Conservation (phyloP, 35 echinoderm and acorn worm species). For the Heliocidaris tuberculata region DNA sequence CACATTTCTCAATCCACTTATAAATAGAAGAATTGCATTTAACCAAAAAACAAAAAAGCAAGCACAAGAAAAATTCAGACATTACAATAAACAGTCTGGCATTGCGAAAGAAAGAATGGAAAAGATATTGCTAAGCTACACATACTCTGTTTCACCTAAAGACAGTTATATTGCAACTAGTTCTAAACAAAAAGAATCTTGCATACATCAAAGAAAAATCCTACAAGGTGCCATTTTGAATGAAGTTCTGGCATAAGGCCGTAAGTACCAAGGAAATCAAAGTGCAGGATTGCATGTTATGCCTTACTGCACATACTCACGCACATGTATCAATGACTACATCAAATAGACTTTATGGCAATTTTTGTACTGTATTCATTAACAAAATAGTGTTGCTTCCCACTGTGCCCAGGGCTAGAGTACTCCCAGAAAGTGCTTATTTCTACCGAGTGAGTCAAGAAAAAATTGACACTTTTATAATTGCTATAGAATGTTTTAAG, state of each 20-base stretch:
- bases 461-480: too few relatives aligned
- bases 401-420: too few relatives aligned
- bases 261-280: background rate
- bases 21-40: constrained; percentile 37
- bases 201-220: background rate
- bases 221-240: background rate
- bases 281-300: background rate
- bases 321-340: too few relatives aligned
- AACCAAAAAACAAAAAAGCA: constrained; percentile 1
- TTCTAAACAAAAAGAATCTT: background rate
- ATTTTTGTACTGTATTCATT: background rate
- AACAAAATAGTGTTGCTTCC: background rate
- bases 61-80: constrained; percentile 5
- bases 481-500: too few relatives aligned
- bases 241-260: background rate
- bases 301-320: too few relatives aligned
- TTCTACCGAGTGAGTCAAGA: too few relatives aligned
- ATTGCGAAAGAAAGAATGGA: constrained; percentile 37
- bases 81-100: background rate
- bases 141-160: constrained; percentile 20
- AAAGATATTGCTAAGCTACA: constrained; percentile 34
- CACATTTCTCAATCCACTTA: background rate
- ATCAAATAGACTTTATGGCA: background rate
- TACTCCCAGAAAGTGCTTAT: too few relatives aligned
- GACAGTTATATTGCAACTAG: background rate